phyloP scores from a whole-genome alignment of 2,113 vertebrate genomes.

The Ameiurus melas region DNA sequence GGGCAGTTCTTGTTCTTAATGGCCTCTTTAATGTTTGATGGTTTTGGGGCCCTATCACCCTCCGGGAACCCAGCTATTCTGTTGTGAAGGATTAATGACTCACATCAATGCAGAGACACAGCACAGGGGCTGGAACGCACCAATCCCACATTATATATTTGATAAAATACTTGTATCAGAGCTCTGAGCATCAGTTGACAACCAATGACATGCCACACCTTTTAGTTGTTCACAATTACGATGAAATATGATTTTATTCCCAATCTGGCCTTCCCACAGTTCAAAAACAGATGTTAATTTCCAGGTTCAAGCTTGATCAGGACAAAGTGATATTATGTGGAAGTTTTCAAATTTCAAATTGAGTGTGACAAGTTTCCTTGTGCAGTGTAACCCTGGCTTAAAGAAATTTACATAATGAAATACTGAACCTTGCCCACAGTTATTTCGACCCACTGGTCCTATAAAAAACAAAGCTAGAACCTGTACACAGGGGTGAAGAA shows the following conservation, averaged over 20 bases:
- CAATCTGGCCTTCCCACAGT: background rate
- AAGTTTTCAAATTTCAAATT: background rate
- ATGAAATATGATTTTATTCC: background rate
- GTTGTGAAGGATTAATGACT: background rate
- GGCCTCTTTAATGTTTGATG: background rate
- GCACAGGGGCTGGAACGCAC: background rate
- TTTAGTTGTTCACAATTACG: background rate
- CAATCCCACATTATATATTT: background rate
- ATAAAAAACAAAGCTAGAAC: background rate
- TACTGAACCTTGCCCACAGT: background rate
- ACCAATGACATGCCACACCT: background rate
- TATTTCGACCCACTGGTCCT: background rate
- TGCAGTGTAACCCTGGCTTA: background rate
- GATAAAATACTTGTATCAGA: background rate
- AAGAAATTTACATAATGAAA: background rate
- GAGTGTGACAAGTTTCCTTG: too few relatives aligned
- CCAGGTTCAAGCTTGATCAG: background rate
- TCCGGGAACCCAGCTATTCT: background rate
- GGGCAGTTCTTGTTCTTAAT: background rate
- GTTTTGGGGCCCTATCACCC: background rate
- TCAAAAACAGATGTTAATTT: background rate
- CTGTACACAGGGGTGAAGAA: background rate
- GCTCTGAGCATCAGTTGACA: background rate
- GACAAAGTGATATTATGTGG: background rate
- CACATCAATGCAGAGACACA: background rate